A percentile compares a stretch with the other conserved stretches of the same genome.
phyloP scores from a whole-genome alignment of 2,797 vertebrate genomes.

The Megaceryle alcyon region DNA sequence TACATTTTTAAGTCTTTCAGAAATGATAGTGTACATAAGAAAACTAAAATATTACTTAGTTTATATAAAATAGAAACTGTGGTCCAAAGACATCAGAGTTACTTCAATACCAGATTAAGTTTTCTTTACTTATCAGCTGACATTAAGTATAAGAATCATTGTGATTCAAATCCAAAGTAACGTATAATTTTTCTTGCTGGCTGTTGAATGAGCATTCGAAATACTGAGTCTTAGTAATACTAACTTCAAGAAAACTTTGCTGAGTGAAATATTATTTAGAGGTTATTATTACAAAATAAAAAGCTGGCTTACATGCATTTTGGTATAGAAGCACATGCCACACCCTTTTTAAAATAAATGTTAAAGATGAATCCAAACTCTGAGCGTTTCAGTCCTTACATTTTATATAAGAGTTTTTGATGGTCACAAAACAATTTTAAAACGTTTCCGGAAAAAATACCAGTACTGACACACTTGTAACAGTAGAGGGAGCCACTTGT shows the following conservation, averaged over 20 bases:
- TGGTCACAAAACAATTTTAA: background rate
- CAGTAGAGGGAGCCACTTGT: slow-evolving; percentile 9
- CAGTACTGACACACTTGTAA: background rate
- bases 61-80: background rate
- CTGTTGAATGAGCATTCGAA: background rate
- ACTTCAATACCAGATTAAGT: background rate
- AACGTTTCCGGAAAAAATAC: background rate
- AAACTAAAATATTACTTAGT: background rate
- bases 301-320: background rate
- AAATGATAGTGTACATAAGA: background rate
- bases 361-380: background rate
- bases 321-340: background rate
- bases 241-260: background rate
- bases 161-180: background rate
- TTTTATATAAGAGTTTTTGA: background rate
- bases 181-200: background rate
- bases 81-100: background rate
- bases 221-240: background rate
- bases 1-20: background rate
- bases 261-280: background rate
- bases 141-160: background rate
- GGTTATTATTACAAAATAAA: background rate
- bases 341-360: background rate
- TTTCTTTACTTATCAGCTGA: background rate
- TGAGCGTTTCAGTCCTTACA: background rate